A percentile compares a stretch with the other conserved stretches of the same genome.
These are phyloP conservation scores for Oikopleura albicans DNA, from an alignment of 23 tunicate genomes.

Conservation along the genomic window DNA sequence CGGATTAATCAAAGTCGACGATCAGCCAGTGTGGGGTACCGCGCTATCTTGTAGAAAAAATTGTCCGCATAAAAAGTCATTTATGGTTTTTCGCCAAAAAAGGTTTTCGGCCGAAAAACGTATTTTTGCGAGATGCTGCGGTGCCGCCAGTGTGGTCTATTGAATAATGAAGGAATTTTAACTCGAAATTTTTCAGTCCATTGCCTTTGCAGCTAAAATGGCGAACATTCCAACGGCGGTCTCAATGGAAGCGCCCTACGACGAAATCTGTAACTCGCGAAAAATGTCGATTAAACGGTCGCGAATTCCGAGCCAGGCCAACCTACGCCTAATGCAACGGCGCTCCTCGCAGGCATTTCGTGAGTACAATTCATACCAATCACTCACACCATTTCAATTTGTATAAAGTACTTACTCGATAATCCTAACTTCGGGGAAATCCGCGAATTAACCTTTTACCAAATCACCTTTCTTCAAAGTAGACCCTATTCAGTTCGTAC, in stretches of 20 bases:
- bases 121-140: too few relatives aligned
- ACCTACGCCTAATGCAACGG: not conserved
- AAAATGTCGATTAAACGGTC: not conserved
- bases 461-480: too few relatives aligned
- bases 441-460: too few relatives aligned
- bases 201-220: slow-evolving; percentile 5
- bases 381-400: not conserved
- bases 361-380: not conserved
- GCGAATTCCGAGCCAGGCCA: not conserved
- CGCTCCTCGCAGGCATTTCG: slow-evolving; percentile 16
- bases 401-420: not conserved
- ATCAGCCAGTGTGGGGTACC: too few relatives aligned
- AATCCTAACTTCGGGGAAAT: too few relatives aligned
- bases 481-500: too few relatives aligned
- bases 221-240: slow-evolving; percentile 5
- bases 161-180: not conserved
- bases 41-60: too few relatives aligned
- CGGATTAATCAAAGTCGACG: too few relatives aligned
- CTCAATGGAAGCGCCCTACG: not conserved
- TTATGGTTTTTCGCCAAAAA: too few relatives aligned
- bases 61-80: too few relatives aligned
- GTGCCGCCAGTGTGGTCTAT: too few relatives aligned
- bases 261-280: not conserved
- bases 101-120: too few relatives aligned
- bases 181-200: not conserved